Evolutionary conservation across 2,888 invertebrate species (phyloP), one percentile per base, ranked within the genome.

Genomic region (Embidobia sp.): DNA sequence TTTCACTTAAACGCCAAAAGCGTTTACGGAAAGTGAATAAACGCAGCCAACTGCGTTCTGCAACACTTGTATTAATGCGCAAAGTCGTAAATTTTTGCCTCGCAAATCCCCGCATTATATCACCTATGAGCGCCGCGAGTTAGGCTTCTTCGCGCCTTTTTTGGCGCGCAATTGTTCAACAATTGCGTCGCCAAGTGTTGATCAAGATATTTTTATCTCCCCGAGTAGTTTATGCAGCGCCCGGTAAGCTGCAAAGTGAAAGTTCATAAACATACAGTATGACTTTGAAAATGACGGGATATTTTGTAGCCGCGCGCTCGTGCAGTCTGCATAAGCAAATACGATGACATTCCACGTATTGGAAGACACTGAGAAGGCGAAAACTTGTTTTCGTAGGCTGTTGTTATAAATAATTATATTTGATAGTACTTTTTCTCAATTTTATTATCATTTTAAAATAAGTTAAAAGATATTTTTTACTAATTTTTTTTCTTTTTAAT

Each of bases 211-310:
- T 55, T 26, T 46, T 22, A 15, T 37, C 37, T 57, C 40, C 40
- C 6, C 2, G 42, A 51, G 31, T 26, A 51, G 35, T 42, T 22
- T n/a, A 6, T 22, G 22, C 29, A 15, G 31, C 42, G 46, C 35
- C 10, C 26, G 13, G 35, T 40, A 44, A 44, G 51, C 29, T n/a
- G 26, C 18, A 8, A 35, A 70, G 70, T 44, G 57, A 70, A 70
- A 70, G 70, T 61, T 70, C 35, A 61, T 70, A 61, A 61, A 61
- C 57, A 70, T 61, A 53, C 51, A 70, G 61, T 61, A 44, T 61
- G 61, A 31, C 19, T 53, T 61, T 51, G 26, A 22, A 51, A 69
- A 16, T 37, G 51, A 59, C 42, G 40, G 37, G 55, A 44, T 42
- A 44, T 31, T 33, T 53, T 66, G 29, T 35, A 46, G 11, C 11